A percentile compares a stretch with the other conserved stretches of the same genome.
Conservation (phyloP, 2,113 vertebrate genomes). For the Cranoglanis bouderius region DNA sequence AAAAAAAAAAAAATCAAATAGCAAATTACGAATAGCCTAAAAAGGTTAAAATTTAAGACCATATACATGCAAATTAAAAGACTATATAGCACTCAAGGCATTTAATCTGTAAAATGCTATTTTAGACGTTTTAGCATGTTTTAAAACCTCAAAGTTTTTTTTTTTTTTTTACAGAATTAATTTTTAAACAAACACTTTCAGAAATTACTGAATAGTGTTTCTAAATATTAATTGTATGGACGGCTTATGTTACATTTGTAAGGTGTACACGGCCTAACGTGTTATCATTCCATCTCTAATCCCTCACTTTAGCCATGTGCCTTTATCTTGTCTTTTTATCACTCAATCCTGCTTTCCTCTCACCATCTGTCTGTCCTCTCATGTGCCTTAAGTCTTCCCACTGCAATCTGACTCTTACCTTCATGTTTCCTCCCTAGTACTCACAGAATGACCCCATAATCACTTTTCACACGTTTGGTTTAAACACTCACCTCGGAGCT, state of each 20-base stretch:
- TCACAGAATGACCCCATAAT: conserved; percentile 46
- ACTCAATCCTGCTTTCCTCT: conserved; percentile 44
- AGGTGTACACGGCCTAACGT: not conserved
- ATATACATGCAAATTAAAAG: not conserved
- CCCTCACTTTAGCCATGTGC: conserved; percentile 34
- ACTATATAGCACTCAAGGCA: not conserved
- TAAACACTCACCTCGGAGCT: conserved; percentile 67
- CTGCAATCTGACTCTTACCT: conserved; percentile 58
- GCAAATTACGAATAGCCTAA: not conserved
- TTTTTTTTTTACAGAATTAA: not conserved
- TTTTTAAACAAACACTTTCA: not conserved
- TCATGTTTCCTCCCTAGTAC: conserved; percentile 15
- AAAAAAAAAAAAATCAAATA: not conserved
- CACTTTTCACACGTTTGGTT: conserved; percentile 46
- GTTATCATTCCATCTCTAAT: conserved; percentile 31
- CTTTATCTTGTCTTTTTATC: conserved; percentile 36
- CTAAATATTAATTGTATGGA: not conserved
- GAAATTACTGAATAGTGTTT: not conserved
- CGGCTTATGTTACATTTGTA: not conserved
- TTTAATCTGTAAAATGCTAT: not conserved
- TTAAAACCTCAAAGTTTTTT: not conserved
- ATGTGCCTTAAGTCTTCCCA: conserved; percentile 50
- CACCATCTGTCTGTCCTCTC: conserved; percentile 60
- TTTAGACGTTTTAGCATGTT: not conserved
- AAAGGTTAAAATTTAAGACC: not conserved